Evolutionary conservation across 2,888 invertebrate genomes (phyloP), one percentile per base, ranked within the genome.

Genomic region (Rhaphigaster nebulosa): DNA sequence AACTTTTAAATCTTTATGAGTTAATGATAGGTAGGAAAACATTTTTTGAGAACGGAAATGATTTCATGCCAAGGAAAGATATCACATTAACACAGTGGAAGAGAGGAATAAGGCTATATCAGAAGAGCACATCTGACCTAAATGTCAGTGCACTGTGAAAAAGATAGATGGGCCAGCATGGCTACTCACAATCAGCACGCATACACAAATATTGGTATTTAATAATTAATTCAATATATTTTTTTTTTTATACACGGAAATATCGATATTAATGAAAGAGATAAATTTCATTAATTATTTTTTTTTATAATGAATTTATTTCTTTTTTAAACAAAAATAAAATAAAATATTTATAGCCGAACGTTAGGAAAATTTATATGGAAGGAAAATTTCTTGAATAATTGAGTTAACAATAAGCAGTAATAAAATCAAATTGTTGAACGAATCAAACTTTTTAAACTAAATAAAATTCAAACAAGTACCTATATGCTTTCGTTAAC

Each of bases 51-150:
- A 76, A 76, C 70, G 70, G 70, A 76, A 76, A 76, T 23, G 34
- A 76, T 76, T 76, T 38, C 29, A 76, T 76, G 70, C 70, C 70
- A 76, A 76, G 70, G 70, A 76, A 76, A 76, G 1, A 38, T 12
- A 76, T 8, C 1, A 76, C 70, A 76, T 76, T 76, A 76, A 38
- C 34, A 76, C 1, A 76, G 38, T 20, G 18, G 38, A 6, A 29
- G 70, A 23, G 34, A 38, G 34, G 20, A 20, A 3, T 10, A 20
- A 38, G 70, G 70, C 34, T 20, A 76, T 38, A 76, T 76, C 70
- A 20, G 38, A 38, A 1, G 1, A 18, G 70, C 70, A 38, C 6
- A 76, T 76, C 70, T 76, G 70, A 38, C 70, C 70, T 76, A 34
- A 34, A 76, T 76, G 70, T 76, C 38, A 38, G 34, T 20, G 4